phyloP scores from a whole-genome alignment of 2,888 invertebrate species.

The Odontothrips loti region DNA sequence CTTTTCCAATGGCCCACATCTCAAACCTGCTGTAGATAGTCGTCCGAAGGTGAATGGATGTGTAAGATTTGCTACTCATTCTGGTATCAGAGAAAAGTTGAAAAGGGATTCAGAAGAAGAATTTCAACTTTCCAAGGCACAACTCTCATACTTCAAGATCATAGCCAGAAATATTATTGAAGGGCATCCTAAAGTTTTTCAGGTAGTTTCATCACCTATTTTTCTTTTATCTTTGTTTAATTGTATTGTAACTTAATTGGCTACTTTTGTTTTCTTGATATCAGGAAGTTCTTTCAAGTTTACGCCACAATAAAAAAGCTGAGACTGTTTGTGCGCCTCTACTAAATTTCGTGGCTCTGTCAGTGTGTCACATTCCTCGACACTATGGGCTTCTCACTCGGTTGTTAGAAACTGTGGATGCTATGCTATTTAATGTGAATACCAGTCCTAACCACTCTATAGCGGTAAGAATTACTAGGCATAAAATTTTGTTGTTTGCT shows the following conservation, averaged over 20 bases:
- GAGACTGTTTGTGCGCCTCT: background rate
- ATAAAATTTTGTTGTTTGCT: background rate
- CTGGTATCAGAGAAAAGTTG: background rate
- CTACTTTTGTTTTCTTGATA: background rate
- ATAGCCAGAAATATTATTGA: background rate
- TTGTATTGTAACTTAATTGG: background rate
- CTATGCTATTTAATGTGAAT: background rate
- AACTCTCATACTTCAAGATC: background rate
- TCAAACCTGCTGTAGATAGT: background rate
- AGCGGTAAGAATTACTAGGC: background rate
- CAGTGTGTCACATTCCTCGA: constrained; percentile 2
- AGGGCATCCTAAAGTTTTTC: background rate
- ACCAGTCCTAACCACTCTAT: background rate
- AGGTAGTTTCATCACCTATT: background rate
- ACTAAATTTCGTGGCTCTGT: background rate
- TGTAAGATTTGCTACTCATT: background rate
- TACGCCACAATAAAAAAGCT: background rate
- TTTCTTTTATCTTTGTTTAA: background rate
- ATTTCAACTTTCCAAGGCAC: background rate
- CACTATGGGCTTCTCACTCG: background rate
- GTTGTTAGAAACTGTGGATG: background rate
- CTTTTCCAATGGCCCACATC: background rate
- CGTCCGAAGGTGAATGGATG: background rate
- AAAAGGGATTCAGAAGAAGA: constrained; percentile 5
- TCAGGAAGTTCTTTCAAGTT: background rate